Percentiles rank a stretch among this genome's conserved stretches.
These are phyloP conservation scores for Pseudorectes ferrugineus DNA, from an alignment of 2,113 vertebrate species.

Conservation along the genomic window DNA sequence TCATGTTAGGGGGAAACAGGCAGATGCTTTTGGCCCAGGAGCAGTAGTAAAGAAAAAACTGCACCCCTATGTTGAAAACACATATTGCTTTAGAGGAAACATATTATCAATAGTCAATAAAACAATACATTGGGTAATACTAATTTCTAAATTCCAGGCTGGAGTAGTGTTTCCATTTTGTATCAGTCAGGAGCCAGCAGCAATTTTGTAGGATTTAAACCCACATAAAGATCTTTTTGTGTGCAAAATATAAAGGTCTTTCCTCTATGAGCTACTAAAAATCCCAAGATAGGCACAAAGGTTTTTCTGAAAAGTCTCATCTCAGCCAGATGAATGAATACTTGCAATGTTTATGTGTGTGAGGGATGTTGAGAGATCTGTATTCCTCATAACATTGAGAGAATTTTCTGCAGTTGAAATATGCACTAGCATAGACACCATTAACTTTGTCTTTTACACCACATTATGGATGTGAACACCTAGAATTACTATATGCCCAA, in stretches of 20 bases:
- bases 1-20: background rate
- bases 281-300: background rate
- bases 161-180: slow-evolving; percentile 9
- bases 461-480: background rate
- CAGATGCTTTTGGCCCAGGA: background rate
- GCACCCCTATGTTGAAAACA: background rate
- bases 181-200: slow-evolving; percentile 2
- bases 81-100: background rate
- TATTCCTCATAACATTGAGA: background rate
- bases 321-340: slow-evolving; percentile 22
- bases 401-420: slow-evolving; percentile 13
- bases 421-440: slow-evolving; percentile 16
- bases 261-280: slow-evolving; percentile 30
- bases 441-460: background rate
- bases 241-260: background rate
- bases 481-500: background rate
- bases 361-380: slow-evolving; percentile 12
- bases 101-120: background rate
- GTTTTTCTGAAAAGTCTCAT: background rate
- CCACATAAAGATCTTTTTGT: slow-evolving; percentile 28
- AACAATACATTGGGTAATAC: background rate
- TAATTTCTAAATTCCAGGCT: slow-evolving; percentile 21
- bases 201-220: slow-evolving; percentile 1
- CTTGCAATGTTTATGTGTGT: slow-evolving; percentile 22
- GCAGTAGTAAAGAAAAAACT: background rate